phyloP scores from a whole-genome alignment of 2,888 invertebrate genomes.

The Exephanes ischioxanthus region DNA sequence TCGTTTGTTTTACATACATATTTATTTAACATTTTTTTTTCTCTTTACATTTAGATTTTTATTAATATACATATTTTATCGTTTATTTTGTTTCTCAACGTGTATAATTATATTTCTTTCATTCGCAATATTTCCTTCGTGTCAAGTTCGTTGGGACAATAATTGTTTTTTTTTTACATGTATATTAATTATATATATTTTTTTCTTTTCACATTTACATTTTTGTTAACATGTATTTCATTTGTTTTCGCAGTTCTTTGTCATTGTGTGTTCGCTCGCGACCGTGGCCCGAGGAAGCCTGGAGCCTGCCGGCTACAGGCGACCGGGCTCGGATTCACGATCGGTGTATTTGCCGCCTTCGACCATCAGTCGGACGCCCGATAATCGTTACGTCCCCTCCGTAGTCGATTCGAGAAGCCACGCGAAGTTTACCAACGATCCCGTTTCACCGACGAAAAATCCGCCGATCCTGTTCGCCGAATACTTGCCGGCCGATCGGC shows the following conservation, averaged over 20 bases:
- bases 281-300: slow-evolving; percentile 74
- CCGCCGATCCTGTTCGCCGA: slow-evolving; percentile 59
- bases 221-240: neutral
- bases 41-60: no score
- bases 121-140: no score
- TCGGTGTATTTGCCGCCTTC: slow-evolving; percentile 66
- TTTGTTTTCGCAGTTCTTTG: slow-evolving; percentile 67
- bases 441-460: slow-evolving; percentile 41
- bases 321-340: slow-evolving; percentile 71
- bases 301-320: slow-evolving; percentile 77
- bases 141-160: no score
- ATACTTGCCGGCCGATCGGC: slow-evolving; percentile 69
- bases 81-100: no score
- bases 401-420: slow-evolving; percentile 16
- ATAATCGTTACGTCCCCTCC: slow-evolving; percentile 60
- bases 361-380: slow-evolving; percentile 27
- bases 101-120: no score
- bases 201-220: neutral
- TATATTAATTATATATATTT: neutral
- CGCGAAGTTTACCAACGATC: slow-evolving; percentile 35
- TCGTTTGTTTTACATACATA: no score
- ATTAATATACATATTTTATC: no score
- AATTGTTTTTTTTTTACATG: neutral
- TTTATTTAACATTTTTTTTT: no score
- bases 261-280: slow-evolving; percentile 70